Percentiles rank a stretch among this genome's conserved stretches.
These are phyloP conservation scores for Mactromeris polynyma DNA, from an alignment of 2,888 invertebrate species.

Conservation along the genomic window DNA sequence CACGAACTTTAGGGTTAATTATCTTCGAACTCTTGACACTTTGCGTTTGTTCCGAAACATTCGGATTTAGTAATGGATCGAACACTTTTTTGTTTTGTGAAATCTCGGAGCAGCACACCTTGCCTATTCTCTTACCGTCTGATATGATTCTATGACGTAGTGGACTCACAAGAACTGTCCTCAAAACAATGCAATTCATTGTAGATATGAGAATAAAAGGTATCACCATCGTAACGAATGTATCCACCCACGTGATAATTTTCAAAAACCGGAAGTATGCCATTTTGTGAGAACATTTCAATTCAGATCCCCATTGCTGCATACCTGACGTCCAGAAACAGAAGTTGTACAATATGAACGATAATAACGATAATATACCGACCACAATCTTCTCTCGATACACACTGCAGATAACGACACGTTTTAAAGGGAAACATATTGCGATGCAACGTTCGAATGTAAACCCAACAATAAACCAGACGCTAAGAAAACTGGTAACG, in stretches of 20 bases:
- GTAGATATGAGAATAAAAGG: constrained; percentile 73
- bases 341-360: constrained; percentile 72
- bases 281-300: constrained; percentile 57
- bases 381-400: constrained; percentile 74
- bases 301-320: constrained; percentile 7
- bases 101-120: neutral
- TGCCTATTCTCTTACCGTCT: neutral
- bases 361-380: constrained; percentile 54
- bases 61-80: neutral
- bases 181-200: constrained; percentile 67
- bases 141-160: constrained; percentile 12
- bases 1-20: constrained; percentile 71
- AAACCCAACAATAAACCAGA: constrained; percentile 95
- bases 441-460: constrained; percentile 94
- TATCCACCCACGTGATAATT: constrained; percentile 76
- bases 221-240: constrained; percentile 75
- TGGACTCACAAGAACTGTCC: constrained; percentile 8
- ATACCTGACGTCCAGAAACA: constrained; percentile 76
- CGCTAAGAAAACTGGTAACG: constrained; percentile 92
- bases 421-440: constrained; percentile 92
- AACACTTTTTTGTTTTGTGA: too few relatives aligned
- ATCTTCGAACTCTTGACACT: neutral
- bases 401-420: constrained; percentile 73
- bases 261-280: constrained; percentile 63
- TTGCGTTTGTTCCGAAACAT: neutral